A percentile compares a stretch with the other conserved stretches of the same genome.
These are phyloP conservation scores for Pteropus rufus DNA, from an alignment of 2,797 vertebrate species.

Conservation along the genomic window DNA sequence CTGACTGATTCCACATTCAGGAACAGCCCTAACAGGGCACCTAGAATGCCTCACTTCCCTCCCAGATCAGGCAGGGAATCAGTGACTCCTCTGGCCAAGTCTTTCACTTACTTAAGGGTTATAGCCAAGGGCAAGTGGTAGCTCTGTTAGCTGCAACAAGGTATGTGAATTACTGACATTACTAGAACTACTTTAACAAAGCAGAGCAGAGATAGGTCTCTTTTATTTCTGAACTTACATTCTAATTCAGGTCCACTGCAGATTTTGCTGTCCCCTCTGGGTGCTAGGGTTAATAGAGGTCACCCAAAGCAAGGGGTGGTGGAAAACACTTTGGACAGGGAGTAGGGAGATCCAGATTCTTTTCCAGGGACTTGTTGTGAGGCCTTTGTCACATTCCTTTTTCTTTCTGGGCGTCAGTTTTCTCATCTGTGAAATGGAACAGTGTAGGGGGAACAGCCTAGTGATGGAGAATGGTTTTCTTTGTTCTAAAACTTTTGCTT, in stretches of 20 bases:
- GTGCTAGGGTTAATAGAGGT: not conserved
- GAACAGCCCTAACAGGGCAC: not conserved
- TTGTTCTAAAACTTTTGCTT: not conserved
- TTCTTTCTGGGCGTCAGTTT: not conserved
- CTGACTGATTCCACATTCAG: not conserved
- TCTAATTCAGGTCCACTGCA: not conserved
- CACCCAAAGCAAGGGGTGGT: not conserved
- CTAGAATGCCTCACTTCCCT: not conserved
- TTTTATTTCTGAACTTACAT: not conserved
- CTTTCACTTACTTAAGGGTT: not conserved
- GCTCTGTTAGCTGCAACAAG: not conserved
- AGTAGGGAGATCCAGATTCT: not conserved
- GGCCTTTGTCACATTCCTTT: not conserved
- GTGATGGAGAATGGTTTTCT: not conserved
- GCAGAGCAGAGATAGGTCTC: not conserved
- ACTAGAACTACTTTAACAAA: not conserved
- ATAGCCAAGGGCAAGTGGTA: not conserved
- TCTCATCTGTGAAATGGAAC: not conserved
- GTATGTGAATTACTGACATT: not conserved
- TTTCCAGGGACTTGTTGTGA: not conserved
- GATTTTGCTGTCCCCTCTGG: not conserved
- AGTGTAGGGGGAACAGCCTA: not conserved
- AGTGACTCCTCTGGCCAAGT: not conserved
- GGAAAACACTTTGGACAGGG: not conserved
- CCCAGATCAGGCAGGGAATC: not conserved